Evolutionary conservation across 2,113 vertebrate genomes (phyloP), one percentile per base, ranked within the genome.

Genomic region (Python bivittatus): DNA sequence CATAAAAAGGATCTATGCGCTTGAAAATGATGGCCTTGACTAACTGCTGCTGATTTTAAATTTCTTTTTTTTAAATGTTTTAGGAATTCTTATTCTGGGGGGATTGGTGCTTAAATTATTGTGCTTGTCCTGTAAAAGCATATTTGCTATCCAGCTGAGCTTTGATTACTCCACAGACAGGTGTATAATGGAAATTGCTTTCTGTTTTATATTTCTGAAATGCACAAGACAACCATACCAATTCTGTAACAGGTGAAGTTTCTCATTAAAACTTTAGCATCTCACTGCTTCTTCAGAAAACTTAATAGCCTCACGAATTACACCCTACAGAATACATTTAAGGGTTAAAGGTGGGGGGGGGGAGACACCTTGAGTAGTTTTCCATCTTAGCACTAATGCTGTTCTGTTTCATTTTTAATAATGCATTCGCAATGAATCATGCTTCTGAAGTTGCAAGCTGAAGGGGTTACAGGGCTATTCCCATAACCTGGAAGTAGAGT

Each of bases 141-240:
- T 22, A 38, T 79, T 38, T 0, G 90, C 88, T 79, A 94, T 48
- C 60, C 91, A 85, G 89, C 84, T 93, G 58, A 48, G 86, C 42
- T 89, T 61, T 64, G 56, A 48, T 89, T 89, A 27, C 91, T 56
- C 64, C 89, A 92, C 92, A 72, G 91, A 61, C 1, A 0, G 61
- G 61, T 6, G 33, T 42, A 94, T 94, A 88, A 6, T 52, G 29
- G 92, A 58, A 90, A 88, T 79, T 0, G 22, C 79, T 27, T 85
- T 91, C 38, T 33, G 91, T 83, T 86, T 92, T 86, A 44, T 90
- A 94, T 29, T 84, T 89, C 52, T 91, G 93, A 92, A 96, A 90
- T 15, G 20, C 57, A 90, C 84, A 15, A 57, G 61, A 58, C 20
- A 88, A 91, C 2, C 89, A 93, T 88, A 68, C 92, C 84, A 92